phyloP scores from a whole-genome alignment of 1,140 invertebrate genomes.

The Copidosoma floridanum region DNA sequence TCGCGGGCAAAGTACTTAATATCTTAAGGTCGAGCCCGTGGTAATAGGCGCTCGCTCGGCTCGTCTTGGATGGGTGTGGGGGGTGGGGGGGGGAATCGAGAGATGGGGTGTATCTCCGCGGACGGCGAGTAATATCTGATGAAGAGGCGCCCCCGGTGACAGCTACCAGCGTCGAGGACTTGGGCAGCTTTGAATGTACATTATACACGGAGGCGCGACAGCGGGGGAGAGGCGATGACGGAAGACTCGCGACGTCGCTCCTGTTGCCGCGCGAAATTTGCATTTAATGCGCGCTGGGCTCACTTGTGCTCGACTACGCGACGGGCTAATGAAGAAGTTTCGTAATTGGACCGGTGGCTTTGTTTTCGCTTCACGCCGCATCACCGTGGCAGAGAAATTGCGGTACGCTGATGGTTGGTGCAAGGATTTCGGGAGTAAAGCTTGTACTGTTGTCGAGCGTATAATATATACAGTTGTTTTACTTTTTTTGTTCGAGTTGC shows the following conservation, averaged over 20 bases:
- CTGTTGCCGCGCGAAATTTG: not conserved
- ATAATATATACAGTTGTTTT: no score
- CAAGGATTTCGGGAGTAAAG: no score
- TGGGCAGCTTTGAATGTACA: slow-evolving; percentile 25
- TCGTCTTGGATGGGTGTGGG: slow-evolving; percentile 33
- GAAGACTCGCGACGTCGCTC: slow-evolving; percentile 3
- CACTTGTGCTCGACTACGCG: no score
- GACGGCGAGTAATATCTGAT: slow-evolving; percentile 47
- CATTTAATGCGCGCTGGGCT: slow-evolving; percentile 5
- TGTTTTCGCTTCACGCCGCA: slow-evolving; percentile 12
- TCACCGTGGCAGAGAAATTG: not conserved
- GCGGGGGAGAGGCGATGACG: slow-evolving; percentile 16
- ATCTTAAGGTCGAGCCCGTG: slow-evolving; percentile 53
- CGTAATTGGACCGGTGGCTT: slow-evolving; percentile 22
- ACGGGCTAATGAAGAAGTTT: slow-evolving; percentile 21
- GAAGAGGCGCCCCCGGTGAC: slow-evolving; percentile 47
- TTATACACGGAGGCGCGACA: slow-evolving; percentile 25
- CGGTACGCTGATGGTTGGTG: no score
- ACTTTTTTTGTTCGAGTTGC: no score
- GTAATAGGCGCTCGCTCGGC: slow-evolving; percentile 33
- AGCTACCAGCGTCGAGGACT: slow-evolving; percentile 38
- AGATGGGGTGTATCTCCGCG: slow-evolving; percentile 41
- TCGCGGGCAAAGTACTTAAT: slow-evolving; percentile 58
- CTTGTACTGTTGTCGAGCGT: no score
- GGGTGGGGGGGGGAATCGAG: slow-evolving; percentile 28